These are phyloP conservation scores for Holacanthus passer DNA, from an alignment of 2,113 vertebrate species.

Conservation along the genomic window DNA sequence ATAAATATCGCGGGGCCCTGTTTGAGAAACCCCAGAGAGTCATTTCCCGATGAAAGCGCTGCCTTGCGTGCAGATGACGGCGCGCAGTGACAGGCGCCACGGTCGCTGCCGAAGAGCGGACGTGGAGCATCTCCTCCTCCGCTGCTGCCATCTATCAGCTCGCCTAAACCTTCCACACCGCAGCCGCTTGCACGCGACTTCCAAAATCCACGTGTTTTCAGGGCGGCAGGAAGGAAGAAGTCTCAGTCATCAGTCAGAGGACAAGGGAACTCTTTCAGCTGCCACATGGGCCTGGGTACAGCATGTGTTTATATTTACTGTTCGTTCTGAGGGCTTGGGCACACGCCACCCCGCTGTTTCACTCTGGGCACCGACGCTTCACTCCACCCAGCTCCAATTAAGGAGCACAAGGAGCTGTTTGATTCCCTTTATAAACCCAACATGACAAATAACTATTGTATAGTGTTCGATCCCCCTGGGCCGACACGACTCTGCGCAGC, in stretches of 20 bases:
- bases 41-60: constrained; percentile 17
- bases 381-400: constrained; percentile 80
- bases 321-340: constrained; percentile 70
- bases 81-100: constrained; percentile 24
- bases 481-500: constrained; percentile 51
- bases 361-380: constrained; percentile 62
- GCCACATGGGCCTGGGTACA: constrained; percentile 48
- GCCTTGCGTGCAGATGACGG: constrained; percentile 21
- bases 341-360: constrained; percentile 69
- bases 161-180: constrained; percentile 1
- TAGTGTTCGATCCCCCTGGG: constrained; percentile 53
- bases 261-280: constrained; percentile 78
- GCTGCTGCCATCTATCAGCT: constrained; percentile 55
- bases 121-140: constrained; percentile 17
- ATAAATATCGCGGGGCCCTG: constrained; percentile 26
- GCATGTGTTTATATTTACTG: constrained; percentile 85
- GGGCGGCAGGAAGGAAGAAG: constrained; percentile 61
- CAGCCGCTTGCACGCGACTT: constrained; percentile 24
- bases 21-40: constrained; percentile 15
- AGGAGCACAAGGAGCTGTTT: constrained; percentile 82
- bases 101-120: background rate
- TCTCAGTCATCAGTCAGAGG: constrained; percentile 47
- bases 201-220: constrained; percentile 49
- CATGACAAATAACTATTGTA: constrained; percentile 77
- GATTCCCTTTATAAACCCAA: constrained; percentile 73